phyloP scores from a whole-genome alignment of 2,888 invertebrate species.

The Mycalesis mineus region DNA sequence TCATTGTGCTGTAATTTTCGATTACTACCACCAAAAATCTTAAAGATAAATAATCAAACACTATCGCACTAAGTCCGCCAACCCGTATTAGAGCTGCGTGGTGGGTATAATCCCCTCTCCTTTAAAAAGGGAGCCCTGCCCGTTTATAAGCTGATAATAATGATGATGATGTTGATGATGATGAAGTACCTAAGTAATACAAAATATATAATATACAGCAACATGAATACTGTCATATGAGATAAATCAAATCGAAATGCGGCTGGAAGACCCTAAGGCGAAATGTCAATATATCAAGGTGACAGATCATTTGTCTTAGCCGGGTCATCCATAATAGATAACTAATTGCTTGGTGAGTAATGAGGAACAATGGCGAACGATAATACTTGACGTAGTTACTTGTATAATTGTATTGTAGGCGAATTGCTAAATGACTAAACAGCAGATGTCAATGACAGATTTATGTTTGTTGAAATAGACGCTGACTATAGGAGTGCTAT shows the following conservation, averaged over 20 bases:
- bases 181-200: too few species aligned
- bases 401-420: not conserved
- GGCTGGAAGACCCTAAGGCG: constrained; percentile 25
- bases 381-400: constrained; percentile 1
- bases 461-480: not conserved
- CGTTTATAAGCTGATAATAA: too few species aligned
- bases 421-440: constrained; percentile 2
- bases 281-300: constrained; percentile 37
- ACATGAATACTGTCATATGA: constrained; percentile 11
- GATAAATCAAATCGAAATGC: constrained; percentile 24
- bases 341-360: constrained; percentile 36
- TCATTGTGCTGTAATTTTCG: too few species aligned
- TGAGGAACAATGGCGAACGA: constrained; percentile 15
- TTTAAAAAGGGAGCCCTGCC: too few species aligned
- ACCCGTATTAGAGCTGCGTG: too few species aligned
- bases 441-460: not conserved
- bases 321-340: constrained; percentile 38
- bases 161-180: too few species aligned
- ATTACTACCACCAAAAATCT: too few species aligned
- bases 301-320: constrained; percentile 40
- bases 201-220: not conserved
- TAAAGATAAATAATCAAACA: too few species aligned
- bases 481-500: not conserved
- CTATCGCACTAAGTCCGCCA: too few species aligned
- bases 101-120: too few species aligned